These are phyloP conservation scores for Labeo rohita DNA, from an alignment of 2,113 vertebrate species.

Conservation along the genomic window DNA sequence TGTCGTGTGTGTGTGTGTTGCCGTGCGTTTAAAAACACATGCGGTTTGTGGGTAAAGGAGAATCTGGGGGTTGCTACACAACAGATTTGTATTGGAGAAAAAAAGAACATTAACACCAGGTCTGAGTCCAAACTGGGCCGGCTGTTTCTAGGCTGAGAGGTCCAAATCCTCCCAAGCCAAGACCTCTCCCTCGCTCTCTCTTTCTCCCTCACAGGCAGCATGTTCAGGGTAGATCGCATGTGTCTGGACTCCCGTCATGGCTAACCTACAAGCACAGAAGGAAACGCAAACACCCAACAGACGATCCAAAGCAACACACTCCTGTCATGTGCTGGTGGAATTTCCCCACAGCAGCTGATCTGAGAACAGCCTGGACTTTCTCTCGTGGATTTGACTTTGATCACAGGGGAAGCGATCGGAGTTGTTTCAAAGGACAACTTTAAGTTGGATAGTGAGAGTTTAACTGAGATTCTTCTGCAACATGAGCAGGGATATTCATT, in stretches of 20 bases:
- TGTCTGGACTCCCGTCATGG: conserved; percentile 73
- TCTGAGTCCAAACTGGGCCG: conserved; percentile 55
- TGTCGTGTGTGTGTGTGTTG: not conserved
- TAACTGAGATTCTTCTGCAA: not conserved
- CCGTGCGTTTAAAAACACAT: conserved; percentile 42
- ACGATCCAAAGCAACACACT: conserved; percentile 74
- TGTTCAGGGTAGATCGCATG: conserved; percentile 24
- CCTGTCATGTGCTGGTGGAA: conserved; percentile 56
- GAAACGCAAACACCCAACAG: conserved; percentile 79
- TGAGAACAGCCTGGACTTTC: conserved; percentile 35
- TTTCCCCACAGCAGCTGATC: conserved; percentile 46
- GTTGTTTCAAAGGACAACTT: not conserved
- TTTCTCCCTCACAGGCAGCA: conserved; percentile 3
- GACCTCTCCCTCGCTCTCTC: conserved; percentile 46
- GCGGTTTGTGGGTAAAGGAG: conserved; percentile 53
- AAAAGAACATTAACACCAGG: conserved; percentile 59
- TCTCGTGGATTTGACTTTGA: not conserved
- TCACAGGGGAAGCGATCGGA: not conserved
- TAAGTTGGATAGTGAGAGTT: not conserved
- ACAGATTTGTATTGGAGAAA: conserved; percentile 59
- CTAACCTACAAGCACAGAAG: conserved; percentile 83
- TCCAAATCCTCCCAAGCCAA: conserved; percentile 50
- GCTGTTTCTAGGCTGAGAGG: conserved; percentile 52
- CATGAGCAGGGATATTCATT: not conserved
- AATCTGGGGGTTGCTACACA: conserved; percentile 58